phyloP scores from a whole-genome alignment of 1,140 invertebrate species.

The Calephelis virginiensis region DNA sequence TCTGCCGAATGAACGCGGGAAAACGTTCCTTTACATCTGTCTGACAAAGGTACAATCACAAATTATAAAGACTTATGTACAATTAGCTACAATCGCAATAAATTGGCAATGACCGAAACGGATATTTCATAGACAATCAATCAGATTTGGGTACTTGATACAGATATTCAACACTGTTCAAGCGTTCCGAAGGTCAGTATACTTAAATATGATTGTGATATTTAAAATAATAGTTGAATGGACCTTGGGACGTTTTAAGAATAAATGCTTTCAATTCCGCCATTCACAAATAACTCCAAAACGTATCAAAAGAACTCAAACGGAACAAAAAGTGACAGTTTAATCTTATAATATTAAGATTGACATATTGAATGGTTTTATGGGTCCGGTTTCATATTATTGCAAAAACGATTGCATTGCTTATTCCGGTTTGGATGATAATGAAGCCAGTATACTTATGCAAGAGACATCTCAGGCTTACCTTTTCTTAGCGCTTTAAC shows the following conservation, averaged over 20 bases:
- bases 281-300: conserved; percentile 47
- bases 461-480: too few relatives aligned
- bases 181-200: conserved; percentile 5
- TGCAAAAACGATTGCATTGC: too few relatives aligned
- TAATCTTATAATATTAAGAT: background rate
- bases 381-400: background rate
- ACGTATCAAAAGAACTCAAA: conserved; percentile 28
- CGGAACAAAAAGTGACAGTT: conserved; percentile 2
- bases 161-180: background rate
- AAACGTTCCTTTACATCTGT: too few relatives aligned
- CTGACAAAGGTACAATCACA: too few relatives aligned
- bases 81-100: too few relatives aligned
- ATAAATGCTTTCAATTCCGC: conserved; percentile 55
- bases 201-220: conserved; percentile 9
- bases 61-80: too few relatives aligned
- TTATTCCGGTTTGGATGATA: too few relatives aligned
- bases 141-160: background rate
- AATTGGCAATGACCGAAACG: too few relatives aligned
- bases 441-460: too few relatives aligned
- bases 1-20: too few relatives aligned
- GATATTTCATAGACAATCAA: too few relatives aligned
- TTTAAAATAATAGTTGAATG: conserved; percentile 23
- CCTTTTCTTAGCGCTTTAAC: too few relatives aligned
- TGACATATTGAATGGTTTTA: background rate
- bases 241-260: conserved; percentile 47